A percentile compares a stretch with the other conserved stretches of the same genome.
Evolutionary conservation across 2,888 invertebrate species (phyloP).

Genomic region (Acronicta aceris): DNA sequence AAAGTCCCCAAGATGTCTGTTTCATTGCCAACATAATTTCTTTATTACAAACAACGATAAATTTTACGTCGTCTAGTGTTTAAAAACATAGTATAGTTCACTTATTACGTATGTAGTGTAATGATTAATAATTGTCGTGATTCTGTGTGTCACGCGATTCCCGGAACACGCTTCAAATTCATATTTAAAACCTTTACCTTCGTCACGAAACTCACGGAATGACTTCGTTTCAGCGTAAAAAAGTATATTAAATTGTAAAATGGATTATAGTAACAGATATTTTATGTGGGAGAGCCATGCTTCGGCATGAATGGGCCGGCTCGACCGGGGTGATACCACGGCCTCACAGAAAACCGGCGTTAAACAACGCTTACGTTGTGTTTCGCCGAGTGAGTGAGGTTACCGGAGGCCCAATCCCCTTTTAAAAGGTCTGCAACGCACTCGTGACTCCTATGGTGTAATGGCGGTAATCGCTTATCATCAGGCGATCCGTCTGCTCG

Average conservation of each 20-base stretch:
- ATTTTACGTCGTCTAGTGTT: constrained; percentile 37
- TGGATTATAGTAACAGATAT: constrained; percentile 17
- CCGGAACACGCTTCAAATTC: constrained; percentile 45
- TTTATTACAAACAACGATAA: constrained; percentile 52
- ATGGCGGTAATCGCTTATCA: too few relatives aligned
- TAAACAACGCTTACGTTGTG: too few relatives aligned
- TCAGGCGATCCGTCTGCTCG: too few relatives aligned
- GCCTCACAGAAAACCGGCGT: too few relatives aligned
- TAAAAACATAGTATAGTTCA: constrained; percentile 40
- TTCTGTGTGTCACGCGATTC: constrained; percentile 55
- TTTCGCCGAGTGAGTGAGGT: too few relatives aligned
- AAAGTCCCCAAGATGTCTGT: constrained; percentile 40
- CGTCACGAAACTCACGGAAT: constrained; percentile 72
- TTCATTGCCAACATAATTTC: constrained; percentile 55
- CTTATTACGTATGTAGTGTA: constrained; percentile 28
- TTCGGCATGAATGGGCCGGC: too few relatives aligned
- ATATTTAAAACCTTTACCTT: constrained; percentile 49
- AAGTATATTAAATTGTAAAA: constrained; percentile 45
- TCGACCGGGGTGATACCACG: too few relatives aligned
- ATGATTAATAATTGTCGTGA: constrained; percentile 58
- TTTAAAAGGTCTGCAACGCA: too few relatives aligned
- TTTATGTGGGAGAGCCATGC: too few relatives aligned
- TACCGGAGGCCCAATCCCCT: too few relatives aligned
- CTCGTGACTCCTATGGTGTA: too few relatives aligned
- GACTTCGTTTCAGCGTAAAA: constrained; percentile 58